Conservation (phyloP, 2,113 vertebrate genomes). For the Rhinogobius similis region DNA sequence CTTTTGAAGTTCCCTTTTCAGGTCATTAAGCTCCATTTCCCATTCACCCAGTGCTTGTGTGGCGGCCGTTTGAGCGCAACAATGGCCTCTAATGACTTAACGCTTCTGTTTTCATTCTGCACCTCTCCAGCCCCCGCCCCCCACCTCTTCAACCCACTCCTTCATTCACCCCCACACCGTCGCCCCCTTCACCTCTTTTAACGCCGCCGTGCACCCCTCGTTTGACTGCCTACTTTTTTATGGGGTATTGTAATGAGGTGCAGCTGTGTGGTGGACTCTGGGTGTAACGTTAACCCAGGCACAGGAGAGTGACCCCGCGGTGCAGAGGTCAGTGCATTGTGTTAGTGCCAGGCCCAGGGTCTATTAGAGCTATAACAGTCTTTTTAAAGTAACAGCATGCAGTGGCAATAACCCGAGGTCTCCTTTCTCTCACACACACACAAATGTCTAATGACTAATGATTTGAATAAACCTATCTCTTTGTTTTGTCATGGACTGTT, state of each 20-base stretch:
- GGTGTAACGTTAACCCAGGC: conserved; percentile 83
- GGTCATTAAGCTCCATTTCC: conserved; percentile 82
- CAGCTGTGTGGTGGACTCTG: conserved; percentile 90
- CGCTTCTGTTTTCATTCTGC: conserved; percentile 81
- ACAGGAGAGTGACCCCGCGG: conserved; percentile 80
- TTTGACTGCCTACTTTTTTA: conserved; percentile 78
- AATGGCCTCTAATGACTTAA: conserved; percentile 81
- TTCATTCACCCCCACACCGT: conserved; percentile 52
- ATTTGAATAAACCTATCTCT: conserved; percentile 84
- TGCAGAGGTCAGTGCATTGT: conserved; percentile 88
- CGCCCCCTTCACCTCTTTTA: conserved; percentile 68
- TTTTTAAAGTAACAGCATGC: conserved; percentile 76
- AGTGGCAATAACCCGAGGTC: conserved; percentile 68
- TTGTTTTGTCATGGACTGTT: conserved; percentile 73
- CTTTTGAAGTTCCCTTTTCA: conserved; percentile 80
- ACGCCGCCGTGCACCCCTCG: conserved; percentile 66
- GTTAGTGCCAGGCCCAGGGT: conserved; percentile 72
- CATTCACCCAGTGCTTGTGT: conserved; percentile 77
- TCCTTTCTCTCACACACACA: conserved; percentile 43
- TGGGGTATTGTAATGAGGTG: conserved; percentile 84
- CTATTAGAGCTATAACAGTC: conserved; percentile 83
- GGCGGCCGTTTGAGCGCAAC: conserved; percentile 76
- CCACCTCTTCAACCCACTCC: conserved; percentile 59
- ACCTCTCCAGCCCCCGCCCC: conserved; percentile 59
- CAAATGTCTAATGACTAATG: conserved; percentile 75